phyloP scores from a whole-genome alignment of 2,113 vertebrate genomes.

The Zootoca vivipara region DNA sequence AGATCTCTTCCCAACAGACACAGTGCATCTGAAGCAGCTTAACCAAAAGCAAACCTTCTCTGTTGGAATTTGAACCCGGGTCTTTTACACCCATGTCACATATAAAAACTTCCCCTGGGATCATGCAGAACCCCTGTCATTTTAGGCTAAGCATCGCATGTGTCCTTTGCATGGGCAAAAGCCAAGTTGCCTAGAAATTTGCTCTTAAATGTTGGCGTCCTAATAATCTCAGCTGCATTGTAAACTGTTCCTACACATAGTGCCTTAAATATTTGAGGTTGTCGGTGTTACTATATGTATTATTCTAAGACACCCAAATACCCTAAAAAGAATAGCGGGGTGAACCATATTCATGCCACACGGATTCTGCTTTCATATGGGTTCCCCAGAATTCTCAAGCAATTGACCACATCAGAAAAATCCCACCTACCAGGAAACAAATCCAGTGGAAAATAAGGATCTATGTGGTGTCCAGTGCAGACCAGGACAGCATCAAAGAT shows the following conservation, averaged over 20 bases:
- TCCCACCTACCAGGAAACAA: slow-evolving; percentile 77
- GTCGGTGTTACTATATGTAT: slow-evolving; percentile 96
- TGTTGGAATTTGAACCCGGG: background rate
- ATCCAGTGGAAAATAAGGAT: slow-evolving; percentile 71
- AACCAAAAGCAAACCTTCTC: background rate
- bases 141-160: slow-evolving; percentile 85
- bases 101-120: background rate
- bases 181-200: slow-evolving; percentile 89
- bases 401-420: background rate
- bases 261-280: slow-evolving; percentile 99
- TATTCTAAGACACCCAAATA: slow-evolving; percentile 69
- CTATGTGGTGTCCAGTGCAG: slow-evolving; percentile 74
- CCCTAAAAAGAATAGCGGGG: background rate
- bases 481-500: slow-evolving; percentile 81
- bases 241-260: slow-evolving; percentile 99
- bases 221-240: slow-evolving; percentile 96
- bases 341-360: background rate
- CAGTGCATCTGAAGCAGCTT: background rate
- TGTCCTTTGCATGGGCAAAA: slow-evolving; percentile 98
- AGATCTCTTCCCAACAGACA: background rate
- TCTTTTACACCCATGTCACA: background rate
- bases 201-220: slow-evolving; percentile 93
- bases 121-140: background rate
- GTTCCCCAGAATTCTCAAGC: background rate
- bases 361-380: background rate